phyloP scores from a whole-genome alignment of 1,140 invertebrate species.

The Heterodera carotae region DNA sequence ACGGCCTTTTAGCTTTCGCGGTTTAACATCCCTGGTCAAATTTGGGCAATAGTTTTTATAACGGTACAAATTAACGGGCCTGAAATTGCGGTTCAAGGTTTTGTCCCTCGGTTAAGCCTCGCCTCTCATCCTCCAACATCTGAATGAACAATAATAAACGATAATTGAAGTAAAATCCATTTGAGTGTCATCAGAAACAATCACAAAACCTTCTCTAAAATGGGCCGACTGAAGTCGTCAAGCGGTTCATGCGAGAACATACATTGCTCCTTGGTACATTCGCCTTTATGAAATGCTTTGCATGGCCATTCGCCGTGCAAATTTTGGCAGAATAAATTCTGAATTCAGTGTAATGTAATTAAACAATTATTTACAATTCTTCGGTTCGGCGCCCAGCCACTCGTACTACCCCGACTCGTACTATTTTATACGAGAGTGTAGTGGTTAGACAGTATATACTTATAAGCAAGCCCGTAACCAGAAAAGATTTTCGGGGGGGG shows the following conservation, averaged over 20 bases:
- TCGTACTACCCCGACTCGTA: too few relatives aligned
- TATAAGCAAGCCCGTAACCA: too few relatives aligned
- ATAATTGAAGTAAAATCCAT: conserved; percentile 29
- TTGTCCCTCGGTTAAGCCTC: conserved; percentile 28
- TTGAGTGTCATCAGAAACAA: background rate
- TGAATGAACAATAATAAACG: conserved; percentile 19
- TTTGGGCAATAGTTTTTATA: too few relatives aligned
- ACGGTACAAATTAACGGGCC: too few relatives aligned
- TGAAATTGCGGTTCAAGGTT: conserved; percentile 2
- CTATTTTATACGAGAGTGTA: too few relatives aligned
- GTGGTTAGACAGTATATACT: too few relatives aligned
- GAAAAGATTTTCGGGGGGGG: too few relatives aligned
- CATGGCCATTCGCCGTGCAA: conserved; percentile 65
- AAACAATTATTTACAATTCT: too few relatives aligned
- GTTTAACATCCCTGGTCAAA: too few relatives aligned
- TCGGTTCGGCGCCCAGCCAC: too few relatives aligned
- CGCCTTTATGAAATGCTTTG: conserved; percentile 61
- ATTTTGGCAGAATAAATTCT: conserved; percentile 48
- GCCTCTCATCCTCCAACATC: conserved; percentile 46
- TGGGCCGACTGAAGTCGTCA: conserved; percentile 56
- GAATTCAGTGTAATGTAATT: background rate
- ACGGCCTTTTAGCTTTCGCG: too few relatives aligned
- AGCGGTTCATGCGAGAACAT: conserved; percentile 60
- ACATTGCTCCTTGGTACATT: conserved; percentile 59
- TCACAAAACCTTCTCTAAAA: conserved; percentile 61